Percentiles rank a stretch among this genome's conserved stretches.
Conservation (phyloP, 2,113 vertebrate species). For the Camarhynchus parvulus region DNA sequence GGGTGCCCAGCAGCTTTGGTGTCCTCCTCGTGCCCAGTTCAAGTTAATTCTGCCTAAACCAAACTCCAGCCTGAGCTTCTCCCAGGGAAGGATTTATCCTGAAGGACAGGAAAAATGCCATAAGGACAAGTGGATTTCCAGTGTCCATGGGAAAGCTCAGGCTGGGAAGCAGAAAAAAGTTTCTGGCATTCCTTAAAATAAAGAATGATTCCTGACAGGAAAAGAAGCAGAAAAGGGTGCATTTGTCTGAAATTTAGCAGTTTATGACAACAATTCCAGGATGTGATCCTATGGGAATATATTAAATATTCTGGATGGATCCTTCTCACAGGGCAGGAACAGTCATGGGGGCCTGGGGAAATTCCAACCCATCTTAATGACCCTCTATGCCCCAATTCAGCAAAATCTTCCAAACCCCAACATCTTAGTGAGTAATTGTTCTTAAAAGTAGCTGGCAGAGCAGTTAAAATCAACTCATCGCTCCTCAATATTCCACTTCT, state of each 20-base stretch:
- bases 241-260: neutral
- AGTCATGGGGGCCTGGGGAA: neutral
- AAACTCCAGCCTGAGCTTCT: neutral
- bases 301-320: neutral
- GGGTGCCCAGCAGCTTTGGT: neutral
- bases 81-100: neutral
- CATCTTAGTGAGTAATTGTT: neutral
- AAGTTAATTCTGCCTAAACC: neutral
- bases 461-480: neutral
- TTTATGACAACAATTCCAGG: neutral
- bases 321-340: neutral
- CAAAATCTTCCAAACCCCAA: neutral
- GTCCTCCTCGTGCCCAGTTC: accelerated
- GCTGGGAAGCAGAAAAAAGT: neutral
- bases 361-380: neutral
- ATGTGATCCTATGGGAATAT: neutral
- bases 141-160: accelerated
- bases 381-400: neutral
- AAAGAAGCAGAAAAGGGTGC: neutral
- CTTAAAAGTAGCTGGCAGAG: neutral
- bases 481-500: neutral
- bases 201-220: neutral
- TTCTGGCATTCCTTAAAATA: neutral
- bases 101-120: neutral
- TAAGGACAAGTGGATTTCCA: neutral